Evolutionary conservation across 2,888 invertebrate species (phyloP).

Genomic region (Priocnemis perturbator): DNA sequence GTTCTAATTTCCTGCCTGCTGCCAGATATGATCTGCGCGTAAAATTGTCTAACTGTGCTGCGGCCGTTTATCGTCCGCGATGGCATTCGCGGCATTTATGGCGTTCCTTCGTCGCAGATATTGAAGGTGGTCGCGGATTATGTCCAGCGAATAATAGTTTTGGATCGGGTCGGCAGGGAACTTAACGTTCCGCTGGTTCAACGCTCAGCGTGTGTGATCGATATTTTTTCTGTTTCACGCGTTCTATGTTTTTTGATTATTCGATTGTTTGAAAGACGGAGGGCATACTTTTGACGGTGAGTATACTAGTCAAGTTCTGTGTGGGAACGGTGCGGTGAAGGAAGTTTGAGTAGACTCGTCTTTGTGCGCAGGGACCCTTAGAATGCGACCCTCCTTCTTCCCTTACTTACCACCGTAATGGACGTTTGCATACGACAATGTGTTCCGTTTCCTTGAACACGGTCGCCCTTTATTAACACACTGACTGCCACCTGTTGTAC

Average conservation of each 20-base stretch:
- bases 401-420: background rate
- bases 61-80: conserved; percentile 3
- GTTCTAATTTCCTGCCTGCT: conserved; percentile 47
- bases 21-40: no score
- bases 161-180: no score
- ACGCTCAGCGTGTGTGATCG: no score
- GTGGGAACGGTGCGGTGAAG: conserved; percentile 31
- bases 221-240: no score
- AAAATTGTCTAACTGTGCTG: conserved; percentile 26
- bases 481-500: no score
- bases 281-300: conserved; percentile 17
- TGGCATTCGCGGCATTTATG: background rate
- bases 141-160: no score
- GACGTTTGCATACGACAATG: conserved; percentile 24
- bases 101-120: background rate
- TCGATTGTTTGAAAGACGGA: background rate
- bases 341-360: conserved; percentile 26
- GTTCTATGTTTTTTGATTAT: no score
- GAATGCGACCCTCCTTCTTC: background rate
- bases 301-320: conserved; percentile 20
- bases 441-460: conserved; percentile 1
- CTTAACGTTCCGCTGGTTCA: no score
- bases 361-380: conserved; percentile 25
- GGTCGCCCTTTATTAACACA: conserved; percentile 22
- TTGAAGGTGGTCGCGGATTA: background rate